These are phyloP conservation scores for Epinephelus coioides DNA, from an alignment of 2,797 vertebrate species.

Conservation along the genomic window DNA sequence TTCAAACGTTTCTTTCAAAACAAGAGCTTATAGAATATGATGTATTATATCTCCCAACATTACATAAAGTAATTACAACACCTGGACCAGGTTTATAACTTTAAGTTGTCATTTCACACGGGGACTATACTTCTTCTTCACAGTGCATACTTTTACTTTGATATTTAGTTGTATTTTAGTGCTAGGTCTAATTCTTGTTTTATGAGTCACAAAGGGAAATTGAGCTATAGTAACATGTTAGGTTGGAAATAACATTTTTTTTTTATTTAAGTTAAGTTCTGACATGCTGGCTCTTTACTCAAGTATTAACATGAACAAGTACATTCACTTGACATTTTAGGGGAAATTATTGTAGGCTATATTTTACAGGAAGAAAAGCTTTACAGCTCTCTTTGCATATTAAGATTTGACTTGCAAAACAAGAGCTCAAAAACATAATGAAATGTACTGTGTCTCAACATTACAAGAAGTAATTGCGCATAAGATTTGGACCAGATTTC, in stretches of 20 bases:
- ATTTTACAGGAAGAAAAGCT: background rate
- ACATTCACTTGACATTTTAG: background rate
- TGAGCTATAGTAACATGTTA: background rate
- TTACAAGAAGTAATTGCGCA: background rate
- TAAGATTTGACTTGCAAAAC: background rate
- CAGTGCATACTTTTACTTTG: background rate
- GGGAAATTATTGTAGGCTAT: background rate
- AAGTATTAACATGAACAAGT: too few species aligned
- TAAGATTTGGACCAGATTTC: background rate
- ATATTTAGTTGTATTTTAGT: too few species aligned
- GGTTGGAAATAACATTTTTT: too few species aligned
- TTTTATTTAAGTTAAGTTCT: background rate
- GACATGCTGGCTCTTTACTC: background rate
- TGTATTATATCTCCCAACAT: background rate
- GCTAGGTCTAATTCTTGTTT: too few species aligned
- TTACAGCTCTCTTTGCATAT: background rate
- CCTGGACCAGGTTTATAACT: background rate
- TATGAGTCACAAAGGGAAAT: too few species aligned
- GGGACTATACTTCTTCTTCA: background rate
- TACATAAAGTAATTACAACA: background rate
- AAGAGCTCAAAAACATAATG: conserved; percentile 10
- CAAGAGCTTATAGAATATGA: background rate
- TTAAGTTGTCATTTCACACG: background rate
- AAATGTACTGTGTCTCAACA: background rate
- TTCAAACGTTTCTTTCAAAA: background rate